Evolutionary conservation across 2,888 invertebrate genomes (phyloP), one percentile per base, ranked within the genome.

Genomic region (Clivina fossor): DNA sequence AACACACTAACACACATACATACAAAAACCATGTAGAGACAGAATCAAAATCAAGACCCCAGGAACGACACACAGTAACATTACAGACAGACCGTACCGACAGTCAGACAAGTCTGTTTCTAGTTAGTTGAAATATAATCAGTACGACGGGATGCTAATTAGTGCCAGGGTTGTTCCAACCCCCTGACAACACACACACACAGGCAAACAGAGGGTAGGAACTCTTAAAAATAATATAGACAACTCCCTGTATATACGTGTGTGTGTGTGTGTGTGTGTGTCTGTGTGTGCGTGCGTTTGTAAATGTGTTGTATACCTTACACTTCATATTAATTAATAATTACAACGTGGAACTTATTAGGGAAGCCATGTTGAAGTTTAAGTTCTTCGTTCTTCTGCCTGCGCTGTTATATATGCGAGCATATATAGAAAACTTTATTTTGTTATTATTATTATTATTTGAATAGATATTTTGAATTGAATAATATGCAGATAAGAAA

Each of bases 311-410:
- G n/a, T n/a, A n/a, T n/a, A 16, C 41, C 22, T 26, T 18, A 43
- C 35, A 63, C 63, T 66, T 68, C 65, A 66, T 65, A 66, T 69
- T 71, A 71, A 71, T 71, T 71, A 71, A 67, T 72, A 72, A 71
- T 72, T 71, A 71, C 71, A 71, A 71, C 67, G 68, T 68, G 69
- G 70, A 70, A 71, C 72, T 72, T 71, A 71, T 72, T 72, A 71
- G 65, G 68, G 69, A 59, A 55, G 60, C 60, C 59, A 47, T 47
- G 57, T 43, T 30, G 15, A 22, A 57, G 48, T 60, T 51, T 47
- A 33, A 47, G n/a, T n/a, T n/a, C n/a, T n/a, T n/a, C n/a, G n/a
- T n/a, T n/a, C n/a, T n/a, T n/a, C n/a, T n/a, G n/a, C n/a, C n/a
- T n/a, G n/a, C n/a, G n/a, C n/a, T n/a, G n/a, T n/a, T n/a, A n/a